Evolutionary conservation across 2,888 invertebrate species (phyloP), one percentile per base, ranked within the genome.

Genomic region (Plusia festucae): DNA sequence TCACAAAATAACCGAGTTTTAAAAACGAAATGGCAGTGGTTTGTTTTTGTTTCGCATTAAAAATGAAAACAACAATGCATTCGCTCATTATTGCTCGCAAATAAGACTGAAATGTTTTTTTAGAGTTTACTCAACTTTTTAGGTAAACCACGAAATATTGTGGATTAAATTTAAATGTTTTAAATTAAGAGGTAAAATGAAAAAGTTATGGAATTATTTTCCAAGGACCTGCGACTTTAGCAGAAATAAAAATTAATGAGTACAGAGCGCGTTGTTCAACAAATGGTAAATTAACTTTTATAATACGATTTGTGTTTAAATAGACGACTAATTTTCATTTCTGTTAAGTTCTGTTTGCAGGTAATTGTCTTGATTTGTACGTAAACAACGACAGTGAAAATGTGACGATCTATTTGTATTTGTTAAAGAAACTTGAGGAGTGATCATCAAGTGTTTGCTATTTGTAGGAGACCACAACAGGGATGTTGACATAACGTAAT

Each of bases 71-170:
- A 73, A 64, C 60, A 69, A 78, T 66, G 77, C 70, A 76, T 71
- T 73, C 72, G 77, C 64, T 74, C 65, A 75, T 84, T 71, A 81
- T 79, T 70, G 78, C 78, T 85, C 84, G 82, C 78, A 79, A 76
- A 85, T 82, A 87, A 87, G 87, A 87, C 87, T 87, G 87, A 87
- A 77, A 77, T 67, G 63, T 80, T 83, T 79, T 85, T 78, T 49
- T 20, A 74, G 75, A 75, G 65, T 77, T 75, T 49, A 79, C 69
- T 73, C 60, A 66, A 70, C 61, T 69, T 75, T 75, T 70, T 62
- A 63, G 22, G 64, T 72, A 53, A 68, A 67, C 55, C 46, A 46
- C 69, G 76, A 78, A 68, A 9, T 65, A 79, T 68, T 63, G 79
- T 78, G 79, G 68, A 74, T 65, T 78, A 74, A 68, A 74, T 58